Evolutionary conservation across 2,888 invertebrate species (phyloP), one percentile per base, ranked within the genome.

Genomic region (Drosophila antonietae): DNA sequence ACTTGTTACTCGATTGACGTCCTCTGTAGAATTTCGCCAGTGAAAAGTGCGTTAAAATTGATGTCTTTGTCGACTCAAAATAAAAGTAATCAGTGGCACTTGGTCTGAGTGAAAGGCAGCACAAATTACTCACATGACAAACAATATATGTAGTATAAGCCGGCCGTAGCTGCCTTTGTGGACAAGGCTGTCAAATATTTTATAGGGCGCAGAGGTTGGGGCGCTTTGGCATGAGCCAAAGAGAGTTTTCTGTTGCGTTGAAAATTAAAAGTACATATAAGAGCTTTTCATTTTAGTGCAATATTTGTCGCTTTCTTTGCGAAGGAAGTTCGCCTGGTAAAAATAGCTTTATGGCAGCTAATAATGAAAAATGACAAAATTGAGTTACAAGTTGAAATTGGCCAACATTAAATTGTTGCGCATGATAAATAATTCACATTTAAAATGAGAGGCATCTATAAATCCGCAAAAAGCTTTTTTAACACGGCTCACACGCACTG

Each of bases 341-440:
- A 51, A 76, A 49, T 79, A 57, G 58, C 73, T 72, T 64, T 70
- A 72, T 63, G 81, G 68, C 77, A 70, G 81, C 84, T 80, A 83
- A 87, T 87, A 83, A 83, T 81, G 69, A 80, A 70, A 80, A 84
- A 69, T 73, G 56, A 63, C 55, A 52, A 68, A 84, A 83, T 84
- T 75, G 72, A 84, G 80, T 83, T 84, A 78, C 66, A 72, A 67
- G 67, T 66, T 59, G 53, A 73, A 83, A 77, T 69, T 81, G 35
- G 72, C 67, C 60, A 52, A 68, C 83, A 83, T 81, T 76, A 81
- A 76, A 79, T 81, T 81, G 79, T 64, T 64, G 74, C 52, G 69
- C 66, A 49, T 61, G 70, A 70, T 81, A 72, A 73, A 87, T 84
- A 84, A 84, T 87, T 84, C 87, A 74, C 78, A 87, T 84, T 84